Evolutionary conservation across 1,140 invertebrate genomes (phyloP), one percentile per base, ranked within the genome.

Genomic region (Drosophila pruinosa): DNA sequence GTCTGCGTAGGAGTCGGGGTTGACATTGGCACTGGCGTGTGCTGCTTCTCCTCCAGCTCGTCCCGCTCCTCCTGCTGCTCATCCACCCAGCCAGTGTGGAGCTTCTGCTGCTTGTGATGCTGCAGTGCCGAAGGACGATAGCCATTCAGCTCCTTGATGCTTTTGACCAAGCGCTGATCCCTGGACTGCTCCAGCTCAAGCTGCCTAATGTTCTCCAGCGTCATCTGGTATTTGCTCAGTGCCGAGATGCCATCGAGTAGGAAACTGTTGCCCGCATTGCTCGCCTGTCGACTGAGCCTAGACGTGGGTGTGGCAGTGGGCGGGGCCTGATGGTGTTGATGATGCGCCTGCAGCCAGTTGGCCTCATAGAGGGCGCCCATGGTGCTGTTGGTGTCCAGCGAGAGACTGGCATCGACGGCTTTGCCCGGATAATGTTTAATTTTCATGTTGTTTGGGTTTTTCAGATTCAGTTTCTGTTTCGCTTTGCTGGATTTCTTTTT

Each of bases 351-450:
- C 47, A 95, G 93, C 96, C 96, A 97, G 78, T 96, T 97, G 36
- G 95, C 95, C 76, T 96, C 96, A 90, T 97, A 97, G 24, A 95
- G 93, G n/a, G 95, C 92, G 69, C 95, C 95, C 94, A 96, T 95
- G 1, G 92, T 92, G 28, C 92, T 91, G 82, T 91, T 94, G 89
- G 91, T 93, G 61, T 96, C 94, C 91, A 95, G 91, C 8, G 93
- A 89, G 26, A 93, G 75, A 75, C 93, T 93, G 17, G 93, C 91
- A 53, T 93, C 93, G 82, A 96, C 95, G 38, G 94, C 95, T 91
- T 95, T 95, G 58, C 95, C 96, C 10, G 96, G 96, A 91, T 96
- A 96, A 80, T 95, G 95, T 91, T 96, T 94, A 47, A 96, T 95
- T 93, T 95, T 96, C 95, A 96, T 97, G 28, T 31, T 31, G 28